Evolutionary conservation across 2,113 vertebrate genomes (phyloP).

Genomic region (Crotophaga sulcirostris): DNA sequence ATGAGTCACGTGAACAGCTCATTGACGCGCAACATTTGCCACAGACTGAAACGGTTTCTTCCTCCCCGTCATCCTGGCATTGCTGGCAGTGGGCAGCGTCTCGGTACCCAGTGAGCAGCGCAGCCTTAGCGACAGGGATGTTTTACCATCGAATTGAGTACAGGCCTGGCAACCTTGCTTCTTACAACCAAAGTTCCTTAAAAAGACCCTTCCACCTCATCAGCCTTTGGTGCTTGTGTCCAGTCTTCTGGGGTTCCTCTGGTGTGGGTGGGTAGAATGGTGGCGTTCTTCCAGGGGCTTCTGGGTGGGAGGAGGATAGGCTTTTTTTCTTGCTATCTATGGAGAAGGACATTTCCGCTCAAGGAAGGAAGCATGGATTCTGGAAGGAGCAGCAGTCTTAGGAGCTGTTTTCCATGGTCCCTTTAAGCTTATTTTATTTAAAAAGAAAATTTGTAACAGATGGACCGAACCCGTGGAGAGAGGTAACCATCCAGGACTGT

Average conservation of each 20-base stretch:
- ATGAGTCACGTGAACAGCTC: neutral
- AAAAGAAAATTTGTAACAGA: neutral
- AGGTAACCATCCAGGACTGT: neutral
- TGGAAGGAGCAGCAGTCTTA: neutral
- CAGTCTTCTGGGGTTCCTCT: neutral
- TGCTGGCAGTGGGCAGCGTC: neutral
- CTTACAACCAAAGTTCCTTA: slow-evolving; percentile 75
- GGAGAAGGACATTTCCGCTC: neutral
- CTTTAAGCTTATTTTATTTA: neutral
- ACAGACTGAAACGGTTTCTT: neutral
- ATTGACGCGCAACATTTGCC: neutral
- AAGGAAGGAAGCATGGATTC: neutral
- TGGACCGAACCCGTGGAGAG: neutral
- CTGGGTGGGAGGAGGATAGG: neutral
- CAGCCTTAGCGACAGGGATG: neutral
- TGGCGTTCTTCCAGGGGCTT: neutral
- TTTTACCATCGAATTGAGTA: neutral
- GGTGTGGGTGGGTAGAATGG: neutral
- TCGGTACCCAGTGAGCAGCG: neutral
- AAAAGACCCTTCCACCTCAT: slow-evolving; percentile 42
- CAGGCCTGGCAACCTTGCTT: neutral
- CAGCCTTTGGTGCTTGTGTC: slow-evolving; percentile 17
- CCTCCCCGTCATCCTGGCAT: neutral
- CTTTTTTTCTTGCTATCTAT: neutral
- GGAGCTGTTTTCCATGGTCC: neutral